Evolutionary conservation across 2,888 invertebrate species (phyloP), one percentile per base, ranked within the genome.

Genomic region (Brenthis hecate): DNA sequence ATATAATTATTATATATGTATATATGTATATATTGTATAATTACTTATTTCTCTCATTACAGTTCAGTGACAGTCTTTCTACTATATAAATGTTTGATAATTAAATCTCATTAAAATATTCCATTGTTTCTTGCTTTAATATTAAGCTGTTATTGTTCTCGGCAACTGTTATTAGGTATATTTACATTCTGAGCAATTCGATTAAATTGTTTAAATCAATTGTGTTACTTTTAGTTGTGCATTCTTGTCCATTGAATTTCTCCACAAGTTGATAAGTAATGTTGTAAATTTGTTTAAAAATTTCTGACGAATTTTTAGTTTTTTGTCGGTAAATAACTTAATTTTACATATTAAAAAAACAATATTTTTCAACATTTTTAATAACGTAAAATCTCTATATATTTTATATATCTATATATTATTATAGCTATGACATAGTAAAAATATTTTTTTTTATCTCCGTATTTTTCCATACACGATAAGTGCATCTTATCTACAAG

Each of bases 111-210:
- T 64, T 70, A 64, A 67, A 76, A 77, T 77, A 75, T 76, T 76
- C 78, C 78, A 78, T 78, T 78, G 77, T 77, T 75, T 72, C 56
- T 73, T 70, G 69, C 65, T 66, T 68, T 73, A 77, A 77, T 75
- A 75, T 77, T 73, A 70, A 66, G 62, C 53, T 47, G 60, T 73
- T 72, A 74, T 72, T 73, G 72, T 75, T 77, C 75, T 71, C 68
- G 56, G 54, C 55, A 2, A 32, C 48, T 43, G 58, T 61, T n/a
- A 54, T 50, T 14, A 51, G 3, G 3, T 3, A 23, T 55, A 23
- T 68, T 65, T 68, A 58, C 55, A 50, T 65, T 65, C 51, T n/a
- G 28, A 43, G 50, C 13, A 16, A 19, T 67, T 62, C 56, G 55
- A 57, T 56, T 56, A 6, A n/a, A 56, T 47, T 60, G 50, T 57